Base-by-base conservation (phyloP, 2,113 vertebrate species). In the Lamprotornis superbus region DNA sequence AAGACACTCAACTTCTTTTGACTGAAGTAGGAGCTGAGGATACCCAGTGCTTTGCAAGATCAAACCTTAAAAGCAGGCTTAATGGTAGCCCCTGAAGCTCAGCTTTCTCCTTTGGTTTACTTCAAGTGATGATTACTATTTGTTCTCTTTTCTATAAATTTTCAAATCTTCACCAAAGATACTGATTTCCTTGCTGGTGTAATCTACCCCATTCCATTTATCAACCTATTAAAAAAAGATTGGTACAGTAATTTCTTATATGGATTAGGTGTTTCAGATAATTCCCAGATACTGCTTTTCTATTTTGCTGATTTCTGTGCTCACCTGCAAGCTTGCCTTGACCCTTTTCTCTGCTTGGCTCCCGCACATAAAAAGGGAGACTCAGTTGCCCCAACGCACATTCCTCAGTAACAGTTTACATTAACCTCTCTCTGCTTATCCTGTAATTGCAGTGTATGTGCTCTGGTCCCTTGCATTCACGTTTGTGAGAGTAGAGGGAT, bases 381-480 rank as follows among this genome's bases (percentile, higher is more conserved):
- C 49, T 80, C 56, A 33, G 11, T 63, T 81, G 55, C 74, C 89
- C 84, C 73, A 94, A 68, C 30, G 3, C 80, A 87, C 91, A 92
- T 91, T 97, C 79, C 87, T 97, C 87, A 86, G 42, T 73, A 95
- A 96, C 94, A 91, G 95, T 93, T 96, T 97, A 96, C 67, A 94
- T 96, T 96, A 97, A 81, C 0, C 0, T 92, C 87, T 89, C 76
- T 81, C 94, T 96, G 49, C 83, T 95, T 93, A 95, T 87, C 82
- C 94, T 86, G 50, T 92, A 82, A 91, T 92, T 91, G 94, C 65
- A 27, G 19, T 31, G 47, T 37, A 49, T 23, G 40, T 78, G 23
- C 37, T 85, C 79, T 56, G 57, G 56, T 56, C 86, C 64, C 71
- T 60, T 49, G 74, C 74, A 63, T 86, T 78, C 64, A 1, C 27